A percentile compares a stretch with the other conserved stretches of the same genome.
phyloP scores from a whole-genome alignment of 2,888 invertebrate species.

The Gryllus longicercus region DNA sequence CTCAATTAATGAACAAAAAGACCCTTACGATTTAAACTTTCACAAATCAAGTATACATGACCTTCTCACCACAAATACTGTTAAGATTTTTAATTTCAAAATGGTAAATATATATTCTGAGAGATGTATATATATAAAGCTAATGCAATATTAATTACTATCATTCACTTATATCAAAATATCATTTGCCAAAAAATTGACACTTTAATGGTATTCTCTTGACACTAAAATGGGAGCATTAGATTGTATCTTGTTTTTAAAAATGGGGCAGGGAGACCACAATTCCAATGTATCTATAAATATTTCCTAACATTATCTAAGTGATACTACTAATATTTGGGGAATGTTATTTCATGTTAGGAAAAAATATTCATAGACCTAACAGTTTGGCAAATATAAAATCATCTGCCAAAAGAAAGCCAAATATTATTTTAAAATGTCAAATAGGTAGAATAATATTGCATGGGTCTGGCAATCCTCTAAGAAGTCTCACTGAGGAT shows the following conservation, averaged over 20 bases:
- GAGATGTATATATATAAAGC: constrained; percentile 6
- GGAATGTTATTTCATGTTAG: constrained; percentile 17
- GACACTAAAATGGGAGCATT: not conserved
- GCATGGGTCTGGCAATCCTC: not conserved
- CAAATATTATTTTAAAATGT: not conserved
- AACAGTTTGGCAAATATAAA: not conserved
- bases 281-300: not conserved
- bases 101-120: constrained; percentile 17
- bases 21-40: not conserved
- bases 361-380: constrained; percentile 17
- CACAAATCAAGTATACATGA: not conserved
- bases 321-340: not conserved
- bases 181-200: constrained; percentile 17
- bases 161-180: constrained; percentile 17
- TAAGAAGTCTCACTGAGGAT: not conserved
- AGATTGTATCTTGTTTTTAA: not conserved
- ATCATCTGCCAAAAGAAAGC: not conserved
- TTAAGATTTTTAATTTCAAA: not conserved
- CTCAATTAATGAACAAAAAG: too few relatives aligned
- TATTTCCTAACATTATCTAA: constrained; percentile 2
- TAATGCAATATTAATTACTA: constrained; percentile 17
- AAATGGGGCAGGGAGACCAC: constrained; percentile 7
- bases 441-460: not conserved
- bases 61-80: constrained; percentile 9
- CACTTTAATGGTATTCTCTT: constrained; percentile 17